Percentiles rank a stretch among this genome's conserved stretches.
Conservation (phyloP, 2,113 vertebrate species). For the Podarcis muralis region DNA sequence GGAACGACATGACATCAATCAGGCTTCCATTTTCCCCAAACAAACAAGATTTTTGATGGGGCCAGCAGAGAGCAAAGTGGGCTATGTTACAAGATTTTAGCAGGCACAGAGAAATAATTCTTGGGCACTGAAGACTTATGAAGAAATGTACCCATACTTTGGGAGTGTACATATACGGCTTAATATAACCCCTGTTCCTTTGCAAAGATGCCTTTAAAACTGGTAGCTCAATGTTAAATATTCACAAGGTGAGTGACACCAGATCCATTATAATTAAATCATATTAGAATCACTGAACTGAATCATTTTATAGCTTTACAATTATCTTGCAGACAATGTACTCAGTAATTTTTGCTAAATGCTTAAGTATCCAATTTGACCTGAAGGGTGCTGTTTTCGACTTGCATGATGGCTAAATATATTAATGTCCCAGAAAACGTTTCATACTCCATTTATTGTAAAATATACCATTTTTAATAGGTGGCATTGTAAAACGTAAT, state of each 20-base stretch:
- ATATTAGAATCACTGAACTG: constrained; percentile 59
- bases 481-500: constrained; percentile 9
- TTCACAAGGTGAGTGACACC: constrained; percentile 54
- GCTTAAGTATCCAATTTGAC: constrained; percentile 61
- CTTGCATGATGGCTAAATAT: constrained; percentile 52
- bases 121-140: neutral
- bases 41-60: neutral
- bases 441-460: constrained; percentile 34
- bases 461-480: constrained; percentile 41
- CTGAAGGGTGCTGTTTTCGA: constrained; percentile 40
- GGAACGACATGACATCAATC: neutral
- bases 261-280: constrained; percentile 65
- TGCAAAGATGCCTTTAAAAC: constrained; percentile 52
- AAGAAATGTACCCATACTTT: constrained; percentile 1
- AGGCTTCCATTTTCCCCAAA: neutral
- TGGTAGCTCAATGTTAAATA: constrained; percentile 56
- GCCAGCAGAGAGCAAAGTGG: neutral
- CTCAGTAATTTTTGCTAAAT: constrained; percentile 62
- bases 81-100: neutral
- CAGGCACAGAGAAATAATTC: neutral
- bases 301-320: constrained; percentile 67
- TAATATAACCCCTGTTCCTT: constrained; percentile 24
- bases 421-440: constrained; percentile 48
- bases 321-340: constrained; percentile 59
- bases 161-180: constrained; percentile 26